Evolutionary conservation across 2,113 vertebrate species (phyloP).

Genomic region (Acrocephalus arundinaceus): DNA sequence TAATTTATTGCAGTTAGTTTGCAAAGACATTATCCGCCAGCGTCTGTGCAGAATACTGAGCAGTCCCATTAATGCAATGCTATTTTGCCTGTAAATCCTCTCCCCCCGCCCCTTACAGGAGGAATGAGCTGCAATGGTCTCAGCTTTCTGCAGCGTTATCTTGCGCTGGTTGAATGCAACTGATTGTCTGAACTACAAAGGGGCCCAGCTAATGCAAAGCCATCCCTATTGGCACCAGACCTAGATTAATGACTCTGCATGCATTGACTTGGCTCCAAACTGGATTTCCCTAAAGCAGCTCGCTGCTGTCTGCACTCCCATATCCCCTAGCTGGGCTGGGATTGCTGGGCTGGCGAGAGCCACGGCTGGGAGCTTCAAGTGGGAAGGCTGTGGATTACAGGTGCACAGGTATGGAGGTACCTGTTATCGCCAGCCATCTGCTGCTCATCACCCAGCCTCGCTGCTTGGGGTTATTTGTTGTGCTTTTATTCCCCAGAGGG

Average conservation of each 20-base stretch:
- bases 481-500: background rate
- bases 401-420: constrained; percentile 24
- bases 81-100: constrained; percentile 69
- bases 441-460: background rate
- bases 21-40: constrained; percentile 56
- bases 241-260: constrained; percentile 65
- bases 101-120: constrained; percentile 47
- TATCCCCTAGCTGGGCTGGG: background rate
- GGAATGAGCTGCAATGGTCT: constrained; percentile 40
- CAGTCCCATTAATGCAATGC: constrained; percentile 71
- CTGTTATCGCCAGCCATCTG: constrained; percentile 13
- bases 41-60: constrained; percentile 69
- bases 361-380: background rate
- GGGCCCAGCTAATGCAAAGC: constrained; percentile 63
- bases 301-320: background rate
- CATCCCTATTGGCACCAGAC: constrained; percentile 61
- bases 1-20: constrained; percentile 70
- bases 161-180: constrained; percentile 50
- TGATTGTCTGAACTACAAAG: constrained; percentile 66
- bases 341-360: background rate
- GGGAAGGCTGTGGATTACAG: background rate
- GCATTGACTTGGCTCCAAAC: constrained; percentile 50
- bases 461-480: constrained; percentile 3
- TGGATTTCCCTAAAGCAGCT: constrained; percentile 58
- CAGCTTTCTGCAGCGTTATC: constrained; percentile 57